Percentiles rank a stretch among this genome's conserved stretches.
phyloP scores from a whole-genome alignment of 2,888 invertebrate species.

The Drosophila pegasa region DNA sequence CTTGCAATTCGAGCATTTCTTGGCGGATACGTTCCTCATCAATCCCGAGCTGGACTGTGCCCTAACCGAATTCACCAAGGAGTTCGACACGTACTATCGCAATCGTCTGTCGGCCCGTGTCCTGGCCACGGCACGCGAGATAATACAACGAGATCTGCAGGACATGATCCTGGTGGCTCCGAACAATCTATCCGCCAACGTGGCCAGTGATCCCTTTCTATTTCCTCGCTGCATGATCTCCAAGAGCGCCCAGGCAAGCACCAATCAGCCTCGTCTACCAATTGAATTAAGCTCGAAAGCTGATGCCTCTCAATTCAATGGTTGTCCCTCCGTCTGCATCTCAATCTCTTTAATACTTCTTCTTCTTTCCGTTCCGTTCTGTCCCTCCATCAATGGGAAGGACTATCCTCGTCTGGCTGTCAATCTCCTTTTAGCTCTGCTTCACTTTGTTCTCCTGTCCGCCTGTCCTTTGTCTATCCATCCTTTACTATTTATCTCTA shows the following conservation, averaged over 20 bases:
- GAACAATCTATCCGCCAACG: slow-evolving; percentile 78
- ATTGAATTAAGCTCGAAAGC: not conserved
- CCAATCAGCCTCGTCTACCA: not conserved
- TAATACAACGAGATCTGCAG: slow-evolving; percentile 93
- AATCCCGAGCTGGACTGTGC: slow-evolving; percentile 86
- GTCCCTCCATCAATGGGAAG: no score
- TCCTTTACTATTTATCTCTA: no score
- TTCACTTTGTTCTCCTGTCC: not conserved
- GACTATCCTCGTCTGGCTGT: no score
- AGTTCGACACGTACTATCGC: slow-evolving; percentile 91
- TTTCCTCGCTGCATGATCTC: slow-evolving; percentile 85
- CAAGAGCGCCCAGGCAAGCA: slow-evolving; percentile 84
- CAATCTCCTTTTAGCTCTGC: no score
- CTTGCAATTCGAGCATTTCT: slow-evolving; percentile 88
- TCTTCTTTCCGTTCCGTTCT: no score
- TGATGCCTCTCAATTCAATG: not conserved
- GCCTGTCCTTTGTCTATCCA: no score
- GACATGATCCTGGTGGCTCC: slow-evolving; percentile 88
- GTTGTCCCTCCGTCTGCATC: not conserved
- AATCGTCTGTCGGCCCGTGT: slow-evolving; percentile 91
- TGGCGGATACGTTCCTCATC: slow-evolving; percentile 87
- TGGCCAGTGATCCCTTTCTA: slow-evolving; percentile 77
- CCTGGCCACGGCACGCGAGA: slow-evolving; percentile 88
- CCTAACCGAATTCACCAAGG: slow-evolving; percentile 89
- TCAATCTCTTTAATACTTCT: not conserved